phyloP scores from a whole-genome alignment of 2,888 invertebrate genomes.

The Augochlorella aurata region DNA sequence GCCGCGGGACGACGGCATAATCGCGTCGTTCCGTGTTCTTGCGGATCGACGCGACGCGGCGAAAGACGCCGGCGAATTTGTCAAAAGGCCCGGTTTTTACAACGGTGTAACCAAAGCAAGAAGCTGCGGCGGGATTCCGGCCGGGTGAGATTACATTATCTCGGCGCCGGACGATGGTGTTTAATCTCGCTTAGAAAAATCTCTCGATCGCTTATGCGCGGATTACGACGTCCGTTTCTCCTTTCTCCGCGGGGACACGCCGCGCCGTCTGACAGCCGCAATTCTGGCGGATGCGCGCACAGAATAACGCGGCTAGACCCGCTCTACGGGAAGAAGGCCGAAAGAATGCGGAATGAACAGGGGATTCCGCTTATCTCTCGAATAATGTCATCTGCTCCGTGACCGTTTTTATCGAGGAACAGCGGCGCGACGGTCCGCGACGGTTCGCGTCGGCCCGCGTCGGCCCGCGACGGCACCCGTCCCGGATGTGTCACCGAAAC shows the following conservation, averaged over 20 bases:
- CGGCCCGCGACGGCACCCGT: neutral
- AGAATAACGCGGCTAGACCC: conserved; percentile 40
- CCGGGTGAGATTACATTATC: conserved; percentile 63
- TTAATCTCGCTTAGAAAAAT: conserved; percentile 43
- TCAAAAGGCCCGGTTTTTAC: conserved; percentile 1
- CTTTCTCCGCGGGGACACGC: neutral
- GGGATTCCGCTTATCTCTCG: conserved; percentile 58
- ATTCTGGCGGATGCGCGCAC: conserved; percentile 34
- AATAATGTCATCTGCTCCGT: conserved; percentile 59
- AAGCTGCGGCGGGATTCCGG: neutral
- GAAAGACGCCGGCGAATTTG: conserved; percentile 13
- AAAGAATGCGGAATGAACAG: conserved; percentile 55
- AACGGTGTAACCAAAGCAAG: neutral
- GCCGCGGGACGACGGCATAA: conserved; percentile 29
- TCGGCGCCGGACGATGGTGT: conserved; percentile 2
- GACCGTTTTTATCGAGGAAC: conserved; percentile 57
- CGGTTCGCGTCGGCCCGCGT: neutral
- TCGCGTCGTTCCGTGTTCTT: conserved; percentile 20
- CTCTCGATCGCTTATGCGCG: conserved; percentile 40
- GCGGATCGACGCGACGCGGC: neutral
- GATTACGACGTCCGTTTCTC: conserved; percentile 29
- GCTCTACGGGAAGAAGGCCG: conserved; percentile 18
- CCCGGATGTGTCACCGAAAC: conserved; percentile 26
- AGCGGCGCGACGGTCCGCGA: neutral
- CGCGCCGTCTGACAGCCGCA: conserved; percentile 30